These are phyloP conservation scores for Dascyllus trimaculatus DNA, from an alignment of 2,113 vertebrate species.

Conservation along the genomic window DNA sequence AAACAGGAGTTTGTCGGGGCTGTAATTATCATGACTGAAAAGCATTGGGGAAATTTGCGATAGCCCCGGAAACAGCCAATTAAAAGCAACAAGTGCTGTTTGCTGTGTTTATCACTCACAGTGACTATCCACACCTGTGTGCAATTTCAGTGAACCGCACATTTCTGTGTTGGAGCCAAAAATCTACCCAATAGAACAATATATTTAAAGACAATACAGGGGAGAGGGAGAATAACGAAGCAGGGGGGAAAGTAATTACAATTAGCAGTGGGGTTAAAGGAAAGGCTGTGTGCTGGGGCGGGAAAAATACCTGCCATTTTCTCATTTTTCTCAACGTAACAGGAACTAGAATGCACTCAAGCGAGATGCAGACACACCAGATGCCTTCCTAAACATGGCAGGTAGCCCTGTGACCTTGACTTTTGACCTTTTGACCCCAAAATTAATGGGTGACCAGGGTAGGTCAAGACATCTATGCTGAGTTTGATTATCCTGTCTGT, in stretches of 20 bases:
- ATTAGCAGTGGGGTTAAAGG: constrained; percentile 13
- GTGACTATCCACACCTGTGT: constrained; percentile 23
- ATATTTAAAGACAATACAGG: constrained; percentile 19
- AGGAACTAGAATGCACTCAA: too few relatives aligned
- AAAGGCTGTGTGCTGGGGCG: background rate
- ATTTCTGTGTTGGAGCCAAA: constrained; percentile 26
- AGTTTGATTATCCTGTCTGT: too few relatives aligned
- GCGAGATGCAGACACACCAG: too few relatives aligned
- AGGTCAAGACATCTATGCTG: too few relatives aligned
- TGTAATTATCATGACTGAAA: constrained; percentile 26
- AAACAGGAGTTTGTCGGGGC: background rate
- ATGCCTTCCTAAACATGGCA: too few relatives aligned
- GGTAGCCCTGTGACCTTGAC: too few relatives aligned
- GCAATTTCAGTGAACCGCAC: constrained; percentile 26
- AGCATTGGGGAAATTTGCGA: background rate
- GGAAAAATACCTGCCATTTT: constrained; percentile 8
- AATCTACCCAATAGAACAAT: constrained; percentile 21
- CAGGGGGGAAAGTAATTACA: constrained; percentile 26
- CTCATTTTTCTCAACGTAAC: background rate
- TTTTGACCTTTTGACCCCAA: too few relatives aligned
- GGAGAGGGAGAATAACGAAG: constrained; percentile 14
- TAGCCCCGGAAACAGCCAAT: constrained; percentile 7
- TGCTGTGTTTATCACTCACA: constrained; percentile 6
- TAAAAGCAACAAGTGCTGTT: constrained; percentile 33
- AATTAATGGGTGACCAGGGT: too few relatives aligned